A percentile compares a stretch with the other conserved stretches of the same genome.
phyloP scores from a whole-genome alignment of 2,113 vertebrate species.

The Ammodytes dubius region DNA sequence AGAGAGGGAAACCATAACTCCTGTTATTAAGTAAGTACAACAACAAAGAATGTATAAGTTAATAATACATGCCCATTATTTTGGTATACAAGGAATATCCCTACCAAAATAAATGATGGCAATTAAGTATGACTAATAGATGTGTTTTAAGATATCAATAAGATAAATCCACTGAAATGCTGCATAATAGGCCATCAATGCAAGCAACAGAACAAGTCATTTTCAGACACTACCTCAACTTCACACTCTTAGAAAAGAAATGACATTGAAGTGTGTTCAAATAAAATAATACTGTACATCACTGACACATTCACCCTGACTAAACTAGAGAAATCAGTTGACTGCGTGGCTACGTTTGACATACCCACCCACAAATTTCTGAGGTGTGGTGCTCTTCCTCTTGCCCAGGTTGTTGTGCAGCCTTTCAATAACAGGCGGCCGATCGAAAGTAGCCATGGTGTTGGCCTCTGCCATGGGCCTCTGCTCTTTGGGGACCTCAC shows the following conservation, averaged over 20 bases:
- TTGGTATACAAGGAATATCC: background rate
- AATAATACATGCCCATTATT: background rate
- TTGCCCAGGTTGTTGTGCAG: slow-evolving; percentile 96
- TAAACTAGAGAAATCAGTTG: background rate
- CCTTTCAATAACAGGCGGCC: slow-evolving; percentile 97
- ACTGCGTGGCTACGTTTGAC: background rate
- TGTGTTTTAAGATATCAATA: background rate
- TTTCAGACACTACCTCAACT: background rate
- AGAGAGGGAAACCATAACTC: background rate
- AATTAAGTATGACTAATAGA: background rate
- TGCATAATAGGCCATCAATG: background rate
- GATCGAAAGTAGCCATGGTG: slow-evolving; percentile 92
- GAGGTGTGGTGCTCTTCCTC: slow-evolving; percentile 98
- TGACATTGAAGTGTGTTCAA: background rate
- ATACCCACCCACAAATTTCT: slow-evolving; percentile 98
- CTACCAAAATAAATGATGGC: background rate
- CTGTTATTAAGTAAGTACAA: background rate
- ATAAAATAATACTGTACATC: background rate
- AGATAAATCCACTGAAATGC: background rate
- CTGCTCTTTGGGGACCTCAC: slow-evolving; percentile 92
- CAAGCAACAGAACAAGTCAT: background rate
- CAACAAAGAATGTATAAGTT: background rate
- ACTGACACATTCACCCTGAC: background rate
- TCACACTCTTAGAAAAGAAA: background rate
- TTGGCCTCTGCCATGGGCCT: slow-evolving; percentile 91